Evolutionary conservation across 2,113 vertebrate species (phyloP).

Genomic region (Malurus melanocephalus): DNA sequence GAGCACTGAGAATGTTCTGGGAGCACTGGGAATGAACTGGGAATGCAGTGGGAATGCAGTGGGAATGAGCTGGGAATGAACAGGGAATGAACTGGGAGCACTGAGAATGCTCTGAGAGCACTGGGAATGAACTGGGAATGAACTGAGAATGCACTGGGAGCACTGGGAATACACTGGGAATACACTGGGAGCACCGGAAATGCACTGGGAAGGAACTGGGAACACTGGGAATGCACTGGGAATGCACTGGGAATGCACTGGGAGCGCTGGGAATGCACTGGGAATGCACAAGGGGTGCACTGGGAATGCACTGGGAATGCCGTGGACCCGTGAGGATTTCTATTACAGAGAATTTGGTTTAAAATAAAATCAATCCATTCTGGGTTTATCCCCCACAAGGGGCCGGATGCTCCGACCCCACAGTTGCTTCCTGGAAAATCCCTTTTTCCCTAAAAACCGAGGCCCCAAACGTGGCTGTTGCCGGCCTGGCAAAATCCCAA

Average conservation of each 20-base stretch:
- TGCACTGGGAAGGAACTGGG: too few species aligned
- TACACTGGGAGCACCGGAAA: too few species aligned
- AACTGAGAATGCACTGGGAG: too few species aligned
- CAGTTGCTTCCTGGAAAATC: background rate
- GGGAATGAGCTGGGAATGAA: too few species aligned
- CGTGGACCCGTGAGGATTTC: background rate
- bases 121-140: too few species aligned
- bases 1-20: too few species aligned
- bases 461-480: fast-evolving
- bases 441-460: background rate
- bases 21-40: too few species aligned
- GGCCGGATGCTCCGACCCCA: fast-evolving
- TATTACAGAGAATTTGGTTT: background rate
- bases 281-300: background rate
- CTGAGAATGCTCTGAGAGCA: too few species aligned
- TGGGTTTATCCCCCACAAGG: background rate
- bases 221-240: too few species aligned
- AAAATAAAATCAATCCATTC: background rate
- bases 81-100: too few species aligned
- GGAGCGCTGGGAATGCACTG: background rate
- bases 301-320: background rate
- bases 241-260: background rate
- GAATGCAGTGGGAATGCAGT: too few species aligned
- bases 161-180: too few species aligned
- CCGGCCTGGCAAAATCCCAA: fast-evolving